Conservation (phyloP, 2,797 vertebrate species). For the Artibeus lituratus region DNA sequence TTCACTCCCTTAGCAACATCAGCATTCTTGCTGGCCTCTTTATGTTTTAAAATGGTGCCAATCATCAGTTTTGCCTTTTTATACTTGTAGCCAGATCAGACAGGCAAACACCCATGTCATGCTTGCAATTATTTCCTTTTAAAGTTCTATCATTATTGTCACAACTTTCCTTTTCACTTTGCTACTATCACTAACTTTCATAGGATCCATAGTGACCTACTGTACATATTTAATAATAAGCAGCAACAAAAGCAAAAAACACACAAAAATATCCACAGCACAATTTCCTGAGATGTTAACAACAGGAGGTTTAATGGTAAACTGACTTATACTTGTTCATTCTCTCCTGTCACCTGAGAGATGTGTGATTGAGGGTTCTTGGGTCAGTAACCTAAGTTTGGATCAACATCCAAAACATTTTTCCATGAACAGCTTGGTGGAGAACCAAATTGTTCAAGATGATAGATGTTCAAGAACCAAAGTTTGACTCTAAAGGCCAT, state of each 20-base stretch:
- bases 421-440: background rate
- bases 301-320: background rate
- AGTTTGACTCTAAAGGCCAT: background rate
- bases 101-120: too few species aligned
- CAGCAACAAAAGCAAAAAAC: background rate
- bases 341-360: background rate
- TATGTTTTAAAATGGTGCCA: too few species aligned
- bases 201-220: too few species aligned
- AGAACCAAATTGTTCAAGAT: background rate
- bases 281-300: background rate
- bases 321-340: background rate
- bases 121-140: too few species aligned
- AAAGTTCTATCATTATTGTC: too few species aligned
- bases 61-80: too few species aligned
- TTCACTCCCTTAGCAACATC: background rate
- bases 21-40: background rate
- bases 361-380: background rate
- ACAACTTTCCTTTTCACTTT: too few species aligned
- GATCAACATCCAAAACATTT: background rate
- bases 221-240: too few species aligned
- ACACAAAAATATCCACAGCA: too few species aligned
- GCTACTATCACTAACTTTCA: too few species aligned
- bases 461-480: background rate
- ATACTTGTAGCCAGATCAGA: too few species aligned
- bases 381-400: background rate